These are phyloP conservation scores for Nycticorax nycticorax DNA, from an alignment of 2,113 vertebrate species.

Conservation along the genomic window DNA sequence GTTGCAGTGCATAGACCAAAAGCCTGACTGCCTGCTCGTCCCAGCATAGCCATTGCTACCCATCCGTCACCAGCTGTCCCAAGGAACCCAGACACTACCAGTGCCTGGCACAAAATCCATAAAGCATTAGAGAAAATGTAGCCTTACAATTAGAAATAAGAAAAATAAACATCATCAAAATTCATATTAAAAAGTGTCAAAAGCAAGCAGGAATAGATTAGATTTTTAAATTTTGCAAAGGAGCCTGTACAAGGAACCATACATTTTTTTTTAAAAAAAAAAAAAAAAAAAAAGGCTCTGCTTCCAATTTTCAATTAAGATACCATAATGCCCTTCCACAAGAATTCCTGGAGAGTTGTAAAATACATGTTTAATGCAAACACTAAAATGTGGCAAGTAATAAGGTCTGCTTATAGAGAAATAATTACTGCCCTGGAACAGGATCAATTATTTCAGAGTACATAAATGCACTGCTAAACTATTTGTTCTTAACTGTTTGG, in stretches of 20 bases:
- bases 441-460: neutral
- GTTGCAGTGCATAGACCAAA: too few relatives aligned
- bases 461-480: neutral
- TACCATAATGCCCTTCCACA: neutral
- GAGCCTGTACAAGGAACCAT: neutral
- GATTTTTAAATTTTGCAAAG: neutral
- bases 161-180: neutral
- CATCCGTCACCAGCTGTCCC: neutral
- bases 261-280: too few relatives aligned
- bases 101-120: neutral
- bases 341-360: neutral
- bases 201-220: neutral
- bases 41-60: neutral
- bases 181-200: neutral
- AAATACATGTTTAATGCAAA: neutral
- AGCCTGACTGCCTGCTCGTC: too few relatives aligned
- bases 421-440: neutral
- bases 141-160: neutral
- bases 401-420: neutral
- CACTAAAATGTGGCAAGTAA: neutral
- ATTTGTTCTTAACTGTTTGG: neutral
- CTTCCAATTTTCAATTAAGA: neutral
- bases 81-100: neutral
- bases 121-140: neutral
- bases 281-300: neutral